Conservation (phyloP, 2,113 vertebrate species). For the Callorhinus ursinus region DNA sequence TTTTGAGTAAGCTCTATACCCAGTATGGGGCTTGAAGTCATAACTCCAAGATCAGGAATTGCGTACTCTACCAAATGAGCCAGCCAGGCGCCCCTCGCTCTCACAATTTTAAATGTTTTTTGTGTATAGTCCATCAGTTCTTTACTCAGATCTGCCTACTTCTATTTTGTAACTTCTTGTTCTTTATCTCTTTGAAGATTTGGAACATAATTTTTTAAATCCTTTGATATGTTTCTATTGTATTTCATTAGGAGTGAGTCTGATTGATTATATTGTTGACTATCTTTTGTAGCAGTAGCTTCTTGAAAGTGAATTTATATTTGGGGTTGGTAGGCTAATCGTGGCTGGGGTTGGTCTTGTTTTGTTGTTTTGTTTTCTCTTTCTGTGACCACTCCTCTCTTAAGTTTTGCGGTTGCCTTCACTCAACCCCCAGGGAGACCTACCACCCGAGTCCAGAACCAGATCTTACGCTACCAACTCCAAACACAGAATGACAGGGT, state of each 20-base stretch:
- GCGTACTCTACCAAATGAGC: background rate
- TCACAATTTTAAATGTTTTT: background rate
- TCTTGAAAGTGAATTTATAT: background rate
- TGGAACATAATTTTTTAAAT: background rate
- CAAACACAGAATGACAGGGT: background rate
- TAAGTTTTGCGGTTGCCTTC: background rate
- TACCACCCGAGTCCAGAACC: background rate
- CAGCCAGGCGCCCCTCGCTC: background rate
- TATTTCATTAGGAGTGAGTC: background rate
- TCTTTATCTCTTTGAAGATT: conserved; percentile 9
- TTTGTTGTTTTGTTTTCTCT: background rate
- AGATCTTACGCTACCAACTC: background rate
- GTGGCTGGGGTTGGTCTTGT: background rate
- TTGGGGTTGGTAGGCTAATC: background rate
- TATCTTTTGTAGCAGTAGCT: background rate
- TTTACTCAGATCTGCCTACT: background rate
- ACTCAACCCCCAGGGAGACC: background rate
- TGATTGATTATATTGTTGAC: background rate
- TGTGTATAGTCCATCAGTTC: background rate
- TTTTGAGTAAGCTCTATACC: background rate
- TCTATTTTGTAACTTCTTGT: background rate
- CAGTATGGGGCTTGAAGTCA: background rate
- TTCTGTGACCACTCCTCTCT: background rate
- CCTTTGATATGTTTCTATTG: background rate
- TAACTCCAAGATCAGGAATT: background rate